phyloP scores from a whole-genome alignment of 2,888 invertebrate genomes.

The Calameuta idolon region DNA sequence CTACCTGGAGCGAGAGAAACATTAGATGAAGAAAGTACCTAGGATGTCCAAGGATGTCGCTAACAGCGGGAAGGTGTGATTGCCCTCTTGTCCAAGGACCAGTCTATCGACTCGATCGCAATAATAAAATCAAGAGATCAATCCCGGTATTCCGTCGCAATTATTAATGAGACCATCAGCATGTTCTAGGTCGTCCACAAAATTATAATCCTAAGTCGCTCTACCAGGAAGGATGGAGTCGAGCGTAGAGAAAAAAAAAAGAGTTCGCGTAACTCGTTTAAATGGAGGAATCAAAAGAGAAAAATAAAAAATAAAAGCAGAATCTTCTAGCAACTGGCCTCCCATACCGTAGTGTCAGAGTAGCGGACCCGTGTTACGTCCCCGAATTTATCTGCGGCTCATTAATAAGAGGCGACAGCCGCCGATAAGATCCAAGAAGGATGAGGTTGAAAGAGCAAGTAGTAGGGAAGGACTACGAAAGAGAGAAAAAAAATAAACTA shows the following conservation, averaged over 20 bases:
- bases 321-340: slow-evolving; percentile 26
- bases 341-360: slow-evolving; percentile 25
- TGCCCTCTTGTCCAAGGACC: no score
- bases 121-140: no score
- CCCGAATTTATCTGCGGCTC: slow-evolving; percentile 49
- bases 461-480: slow-evolving; percentile 32
- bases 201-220: no score
- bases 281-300: neutral
- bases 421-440: slow-evolving; percentile 42
- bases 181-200: no score
- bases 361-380: slow-evolving; percentile 44
- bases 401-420: slow-evolving; percentile 52
- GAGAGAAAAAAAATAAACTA: slow-evolving; percentile 28
- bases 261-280: no score
- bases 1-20: neutral
- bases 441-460: slow-evolving; percentile 15
- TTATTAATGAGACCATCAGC: no score
- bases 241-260: no score
- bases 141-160: no score
- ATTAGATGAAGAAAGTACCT: neutral
- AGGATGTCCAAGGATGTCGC: neutral
- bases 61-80: slow-evolving; percentile 5
- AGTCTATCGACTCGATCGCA: no score
- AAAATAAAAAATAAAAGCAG: slow-evolving; percentile 9
- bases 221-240: no score